Evolutionary conservation across 2,888 invertebrate species (phyloP), one percentile per base, ranked within the genome.

Genomic region (Hydroisotoma schaefferi): DNA sequence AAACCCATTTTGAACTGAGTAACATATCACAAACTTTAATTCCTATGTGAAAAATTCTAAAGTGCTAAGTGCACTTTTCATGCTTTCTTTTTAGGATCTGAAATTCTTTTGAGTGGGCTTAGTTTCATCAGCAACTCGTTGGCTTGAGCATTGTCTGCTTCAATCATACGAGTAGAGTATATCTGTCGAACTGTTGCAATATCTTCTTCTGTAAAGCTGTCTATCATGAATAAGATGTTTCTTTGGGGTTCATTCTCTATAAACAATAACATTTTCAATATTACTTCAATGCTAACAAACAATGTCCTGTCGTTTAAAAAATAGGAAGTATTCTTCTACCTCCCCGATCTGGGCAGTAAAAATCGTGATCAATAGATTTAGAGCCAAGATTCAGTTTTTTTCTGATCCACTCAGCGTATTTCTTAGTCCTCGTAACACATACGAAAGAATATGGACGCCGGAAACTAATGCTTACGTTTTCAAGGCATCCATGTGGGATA

Each of bases 381-480:
- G 84, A 81, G 51, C 79, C 79, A 87, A 93, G 88, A 54, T 86
- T 84, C 38, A 93, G 79, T 27, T 80, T 77, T 71, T 83, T 83
- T 55, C 91, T 80, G 56, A 93, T 84, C 71, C 82, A 83, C 26
- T 78, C 79, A 18, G 87, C 90, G 75, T 85, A 85, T 47, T 79
- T 81, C 55, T 84, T 83, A 69, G 84, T 82, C 18, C 88, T 84
- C 74, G 89, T 89, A 71, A 92, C 81, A 77, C 92, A 91, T 69
- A 94, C 78, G 1, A 91, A 86, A 5, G 89, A 88, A 76, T 88
- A 79, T 1, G 81, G 78, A 77, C 85, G 87, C 2, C 86, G 85
- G 78, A 90, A 88, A 79, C 89, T 87, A 48, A 85, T 85, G 71
- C 89, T 79, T 65, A 90, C 83, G 79, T 85, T 85, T 1, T 88